Base-by-base conservation (phyloP, 2,113 vertebrate genomes). In the Marcusenius ussheri region DNA sequence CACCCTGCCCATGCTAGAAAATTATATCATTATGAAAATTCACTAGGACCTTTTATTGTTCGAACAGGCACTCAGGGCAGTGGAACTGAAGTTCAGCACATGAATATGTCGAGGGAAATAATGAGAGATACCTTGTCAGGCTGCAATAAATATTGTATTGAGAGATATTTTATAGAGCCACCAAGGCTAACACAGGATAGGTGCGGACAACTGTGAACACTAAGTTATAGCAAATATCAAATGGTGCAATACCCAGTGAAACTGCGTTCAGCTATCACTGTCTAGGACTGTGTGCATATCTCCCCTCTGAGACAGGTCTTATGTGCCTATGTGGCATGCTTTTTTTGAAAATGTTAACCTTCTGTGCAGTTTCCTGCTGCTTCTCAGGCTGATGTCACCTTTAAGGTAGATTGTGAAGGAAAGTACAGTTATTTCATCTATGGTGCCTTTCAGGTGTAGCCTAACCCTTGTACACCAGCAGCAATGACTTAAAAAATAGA, bases 11-110 rank as follows among this genome's bases (percentile, higher is more conserved):
- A 56, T 58, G n/a, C 49, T 15, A 35, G n/a, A 39, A 35, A 31
- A 50, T 85, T 49, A 85, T 47, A 85, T 49, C 83, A 46, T 46
- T 53, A 53, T 19, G 15, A 87, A 87, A 53, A 35, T 56, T 31
- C 86, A 66, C 35, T 31, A 88, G 42, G 39, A 66, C 56, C 87
- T 62, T 66, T 66, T 87, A 87, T 53, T 87, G 85, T 53, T 87
- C 47, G 2, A 51, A 47, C 83, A 87, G 85, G 11, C 49, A 87
- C 49, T 87, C 27, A 35, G 49, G 56, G 31, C 51, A 51, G 86
- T 35, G 49, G 50, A 87, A 35, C 27, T 87, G 27, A 56, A 11
- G 5, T 27, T 47, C 45, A 49, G 45, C 83, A 86, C 83, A 86
- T 50, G 39, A 84, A 47, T 8, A 45, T 84, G 46, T 13, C 1